Percentiles rank a stretch among this genome's conserved stretches.
phyloP scores from a whole-genome alignment of 2,888 invertebrate species.

The Lamellibrachia satsuma region DNA sequence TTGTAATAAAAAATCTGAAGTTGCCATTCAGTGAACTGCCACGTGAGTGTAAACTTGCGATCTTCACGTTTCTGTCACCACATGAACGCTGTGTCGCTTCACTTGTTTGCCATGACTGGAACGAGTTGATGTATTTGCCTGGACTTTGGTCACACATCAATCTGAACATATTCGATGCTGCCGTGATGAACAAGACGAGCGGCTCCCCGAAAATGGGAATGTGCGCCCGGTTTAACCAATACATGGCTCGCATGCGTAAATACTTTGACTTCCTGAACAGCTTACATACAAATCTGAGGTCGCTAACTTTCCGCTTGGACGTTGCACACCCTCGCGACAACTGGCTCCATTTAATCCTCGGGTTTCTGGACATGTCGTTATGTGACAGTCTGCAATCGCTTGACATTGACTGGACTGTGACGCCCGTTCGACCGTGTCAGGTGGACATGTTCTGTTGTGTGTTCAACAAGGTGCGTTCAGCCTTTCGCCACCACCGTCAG shows the following conservation, averaged over 20 bases:
- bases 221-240: neutral
- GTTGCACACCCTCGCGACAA: neutral
- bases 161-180: neutral
- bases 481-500: constrained; percentile 12
- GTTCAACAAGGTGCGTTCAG: neutral
- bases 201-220: neutral
- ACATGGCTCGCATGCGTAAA: neutral
- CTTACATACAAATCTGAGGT: neutral
- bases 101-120: neutral
- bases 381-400: neutral
- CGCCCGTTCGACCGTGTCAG: neutral
- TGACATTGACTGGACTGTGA: neutral
- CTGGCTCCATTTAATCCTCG: neutral
- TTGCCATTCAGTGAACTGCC: neutral
- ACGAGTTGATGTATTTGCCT: neutral
- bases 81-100: neutral
- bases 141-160: neutral
- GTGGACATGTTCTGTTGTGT: constrained; percentile 6
- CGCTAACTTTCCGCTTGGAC: neutral
- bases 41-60: neutral
- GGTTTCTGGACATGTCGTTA: neutral
- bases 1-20: constrained; percentile 7
- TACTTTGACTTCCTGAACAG: neutral
- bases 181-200: neutral
- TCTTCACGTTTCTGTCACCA: neutral